Conservation (phyloP, 1,140 invertebrate genomes). For the Monochamus saltuarius region DNA sequence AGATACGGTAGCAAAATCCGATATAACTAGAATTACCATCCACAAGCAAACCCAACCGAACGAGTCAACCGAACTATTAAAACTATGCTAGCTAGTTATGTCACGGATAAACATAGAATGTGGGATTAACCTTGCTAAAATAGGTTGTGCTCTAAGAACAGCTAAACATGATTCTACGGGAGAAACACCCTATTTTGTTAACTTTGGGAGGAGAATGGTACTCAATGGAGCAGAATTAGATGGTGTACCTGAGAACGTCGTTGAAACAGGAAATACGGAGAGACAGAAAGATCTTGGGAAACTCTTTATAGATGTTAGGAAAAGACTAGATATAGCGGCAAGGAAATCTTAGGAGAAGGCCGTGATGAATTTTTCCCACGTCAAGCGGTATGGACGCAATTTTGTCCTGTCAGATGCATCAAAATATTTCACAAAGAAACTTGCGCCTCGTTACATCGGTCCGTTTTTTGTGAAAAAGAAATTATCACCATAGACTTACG, state of each 20-base stretch:
- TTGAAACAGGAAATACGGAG: neutral
- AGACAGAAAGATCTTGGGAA: neutral
- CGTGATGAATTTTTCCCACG: neutral
- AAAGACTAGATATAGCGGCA: neutral
- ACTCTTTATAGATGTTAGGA: too few relatives aligned
- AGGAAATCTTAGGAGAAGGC: neutral
- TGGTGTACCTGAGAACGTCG: too few relatives aligned
- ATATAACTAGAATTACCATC: conserved; percentile 30
- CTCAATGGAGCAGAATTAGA: too few relatives aligned
- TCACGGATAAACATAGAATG: conserved; percentile 14
- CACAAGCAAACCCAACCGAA: conserved; percentile 33
- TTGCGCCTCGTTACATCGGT: conserved; percentile 19
- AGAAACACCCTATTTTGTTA: conserved; percentile 35
- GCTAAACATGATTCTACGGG: conserved; percentile 18
- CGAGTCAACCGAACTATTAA: conserved; percentile 30
- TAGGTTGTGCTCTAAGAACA: conserved; percentile 26
- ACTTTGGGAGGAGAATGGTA: conserved; percentile 21
- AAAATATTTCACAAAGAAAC: conserved; percentile 19
- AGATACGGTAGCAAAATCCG: conserved; percentile 15
- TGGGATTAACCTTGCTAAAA: conserved; percentile 22
- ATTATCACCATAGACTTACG: conserved; percentile 22
- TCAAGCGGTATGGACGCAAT: conserved; percentile 8
- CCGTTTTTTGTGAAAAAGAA: conserved; percentile 9
- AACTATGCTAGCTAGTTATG: conserved; percentile 20
- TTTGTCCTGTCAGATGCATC: conserved; percentile 22